Conservation (phyloP, 2,113 vertebrate genomes). For the Riparia riparia region DNA sequence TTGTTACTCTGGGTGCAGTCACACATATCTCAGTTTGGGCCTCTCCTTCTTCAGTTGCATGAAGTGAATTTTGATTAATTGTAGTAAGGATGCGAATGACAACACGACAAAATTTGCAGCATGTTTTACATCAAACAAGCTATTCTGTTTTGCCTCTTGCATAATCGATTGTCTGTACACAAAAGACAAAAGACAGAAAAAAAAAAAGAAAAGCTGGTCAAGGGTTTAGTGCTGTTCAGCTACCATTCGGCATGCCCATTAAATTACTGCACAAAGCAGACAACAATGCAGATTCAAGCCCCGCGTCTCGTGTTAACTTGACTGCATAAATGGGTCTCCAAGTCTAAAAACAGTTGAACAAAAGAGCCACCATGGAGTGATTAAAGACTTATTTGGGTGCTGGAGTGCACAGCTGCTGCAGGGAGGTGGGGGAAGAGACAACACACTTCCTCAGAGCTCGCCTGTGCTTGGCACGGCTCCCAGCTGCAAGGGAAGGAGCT, state of each 20-base stretch:
- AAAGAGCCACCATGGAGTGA: not conserved
- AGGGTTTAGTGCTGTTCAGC: conserved; percentile 19
- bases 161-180: not conserved
- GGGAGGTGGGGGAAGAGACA: not conserved
- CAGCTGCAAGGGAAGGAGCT: not conserved
- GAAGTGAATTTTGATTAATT: not conserved
- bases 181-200: not conserved
- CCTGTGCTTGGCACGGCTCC: not conserved
- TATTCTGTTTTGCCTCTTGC: not conserved
- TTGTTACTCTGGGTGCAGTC: not conserved
- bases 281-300: conserved; percentile 13
- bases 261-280: conserved; percentile 45
- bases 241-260: not conserved
- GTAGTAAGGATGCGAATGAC: not conserved
- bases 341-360: conserved; percentile 12
- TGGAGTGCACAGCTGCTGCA: not conserved
- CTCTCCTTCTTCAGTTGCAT: not conserved
- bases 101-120: not conserved
- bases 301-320: not conserved
- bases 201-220: not conserved
- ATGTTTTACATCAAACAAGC: not conserved
- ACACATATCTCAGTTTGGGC: not conserved
- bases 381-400: conserved; percentile 23
- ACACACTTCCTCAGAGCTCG: not conserved
- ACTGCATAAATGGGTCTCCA: not conserved